Percentiles rank a stretch among this genome's conserved stretches.
phyloP scores from a whole-genome alignment of 2,113 vertebrate genomes.

The Corydoras maculifer region DNA sequence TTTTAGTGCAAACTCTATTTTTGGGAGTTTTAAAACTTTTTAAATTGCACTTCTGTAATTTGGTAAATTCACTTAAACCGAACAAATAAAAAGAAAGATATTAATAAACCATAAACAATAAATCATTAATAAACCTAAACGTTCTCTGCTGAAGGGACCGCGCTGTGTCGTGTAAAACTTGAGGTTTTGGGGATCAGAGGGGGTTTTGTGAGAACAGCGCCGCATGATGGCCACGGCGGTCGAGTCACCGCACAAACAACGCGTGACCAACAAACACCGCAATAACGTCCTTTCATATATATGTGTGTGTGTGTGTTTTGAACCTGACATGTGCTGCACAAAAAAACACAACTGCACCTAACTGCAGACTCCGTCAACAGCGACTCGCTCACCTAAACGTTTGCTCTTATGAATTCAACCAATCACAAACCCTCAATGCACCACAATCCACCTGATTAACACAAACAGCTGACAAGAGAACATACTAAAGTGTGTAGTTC shows the following conservation, averaged over 20 bases:
- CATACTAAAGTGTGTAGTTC: no score
- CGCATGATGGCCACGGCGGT: conserved; percentile 10
- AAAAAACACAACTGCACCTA: conserved; percentile 17
- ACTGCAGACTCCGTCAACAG: neutral
- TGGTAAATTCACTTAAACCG: no score
- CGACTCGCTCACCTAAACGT: neutral
- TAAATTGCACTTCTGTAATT: no score
- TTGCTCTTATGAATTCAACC: neutral
- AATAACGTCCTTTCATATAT: conserved; percentile 1
- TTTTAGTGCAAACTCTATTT: no score
- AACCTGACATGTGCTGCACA: conserved; percentile 23
- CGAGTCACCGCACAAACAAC: conserved; percentile 8
- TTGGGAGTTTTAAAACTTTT: no score
- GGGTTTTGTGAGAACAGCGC: conserved; percentile 6
- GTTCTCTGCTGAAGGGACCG: no score
- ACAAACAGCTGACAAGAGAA: no score
- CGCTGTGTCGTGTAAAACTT: neutral
- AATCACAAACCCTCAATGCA: no score
- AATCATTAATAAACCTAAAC: no score
- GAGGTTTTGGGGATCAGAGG: conserved; percentile 1
- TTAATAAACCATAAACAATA: no score
- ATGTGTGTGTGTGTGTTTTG: conserved; percentile 16
- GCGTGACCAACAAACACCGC: conserved; percentile 24
- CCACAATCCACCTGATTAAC: no score
- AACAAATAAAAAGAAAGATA: no score